Base-by-base conservation (phyloP, 2,888 invertebrate genomes). In the Elegia similella region DNA sequence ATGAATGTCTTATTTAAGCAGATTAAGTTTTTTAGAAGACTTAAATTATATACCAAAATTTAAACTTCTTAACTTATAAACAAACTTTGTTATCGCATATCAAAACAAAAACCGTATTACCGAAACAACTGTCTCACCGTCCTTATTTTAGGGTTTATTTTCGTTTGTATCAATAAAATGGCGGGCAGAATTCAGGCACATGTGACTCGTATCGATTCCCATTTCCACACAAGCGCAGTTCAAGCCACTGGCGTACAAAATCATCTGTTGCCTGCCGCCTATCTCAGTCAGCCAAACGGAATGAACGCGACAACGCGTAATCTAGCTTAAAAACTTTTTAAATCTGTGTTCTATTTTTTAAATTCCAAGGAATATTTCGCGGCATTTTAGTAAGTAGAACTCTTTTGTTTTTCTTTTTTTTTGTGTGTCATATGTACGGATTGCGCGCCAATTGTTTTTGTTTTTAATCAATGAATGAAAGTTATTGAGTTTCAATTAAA, bases 231-330 rank as follows among this genome's bases (percentile, higher is more conserved):
- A 84, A 73, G 86, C 86, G 86, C 84, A 76, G 48, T 72, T 63
- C 59, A 62, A 10, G 60, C 62, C 55, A 64, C 56, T 65, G 67
- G 62, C 72, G 67, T 83, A 86, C 84, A 86, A 84, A 84, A 78
- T 80, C 87, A 89, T 87, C 86, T 87, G 89, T 87, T 87, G 86
- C 74, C 72, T 72, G 66, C 60, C 56, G 55, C 60, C 52, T 57
- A 62, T 64, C 56, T 77, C 88, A 89, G 89, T 89, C 89, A 88
- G 88, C 89, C 88, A 85, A 77, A 69, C 69, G 71, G 63, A 57
- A 66, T 68, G 65, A 70, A 61, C 75, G 78, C 68, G 80, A 32
- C 16, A 65, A 70, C 78, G 79, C 82, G 85, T 82, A 68, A 75
- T 70, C 60, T 57, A 65, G 69, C 65, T 63, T 64, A 59, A 57